Conservation (phyloP, 2,888 invertebrate species). For the Cryptosula pallasiana region DNA sequence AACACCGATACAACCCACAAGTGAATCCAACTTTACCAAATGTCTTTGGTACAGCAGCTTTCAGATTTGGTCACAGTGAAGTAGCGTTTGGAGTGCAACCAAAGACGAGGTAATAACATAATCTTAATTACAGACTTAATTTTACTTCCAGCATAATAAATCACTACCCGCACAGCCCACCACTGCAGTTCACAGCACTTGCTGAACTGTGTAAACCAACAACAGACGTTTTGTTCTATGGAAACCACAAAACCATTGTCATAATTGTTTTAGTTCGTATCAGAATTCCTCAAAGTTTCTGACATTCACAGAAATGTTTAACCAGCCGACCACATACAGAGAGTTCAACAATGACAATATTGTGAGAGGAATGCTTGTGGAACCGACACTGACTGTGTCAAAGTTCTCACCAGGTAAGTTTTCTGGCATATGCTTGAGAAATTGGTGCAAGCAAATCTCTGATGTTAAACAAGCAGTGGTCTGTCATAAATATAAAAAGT, state of each 20-base stretch:
- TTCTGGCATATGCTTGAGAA: too few relatives aligned
- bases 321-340: slow-evolving; percentile 61
- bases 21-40: slow-evolving; percentile 35
- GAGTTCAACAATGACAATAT: slow-evolving; percentile 6
- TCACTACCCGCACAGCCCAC: too few relatives aligned
- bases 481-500: too few relatives aligned
- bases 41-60: slow-evolving; percentile 38
- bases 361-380: not conserved
- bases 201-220: too few relatives aligned
- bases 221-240: too few relatives aligned
- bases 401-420: slow-evolving; percentile 19
- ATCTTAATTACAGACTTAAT: too few relatives aligned
- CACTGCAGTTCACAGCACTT: too few relatives aligned
- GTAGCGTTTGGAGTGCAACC: slow-evolving; percentile 13
- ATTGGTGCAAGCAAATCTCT: too few relatives aligned
- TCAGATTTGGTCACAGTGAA: slow-evolving; percentile 34
- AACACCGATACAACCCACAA: slow-evolving; percentile 71
- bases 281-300: not conserved
- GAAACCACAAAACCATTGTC: too few relatives aligned
- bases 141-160: too few relatives aligned
- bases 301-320: slow-evolving; percentile 90
- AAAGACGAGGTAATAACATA: slow-evolving; percentile 7
- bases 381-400: not conserved
- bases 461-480: too few relatives aligned
- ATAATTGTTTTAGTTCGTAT: not conserved